Evolutionary conservation across 2,888 invertebrate genomes (phyloP).

Genomic region (Dryocosmus kuriphilus): DNA sequence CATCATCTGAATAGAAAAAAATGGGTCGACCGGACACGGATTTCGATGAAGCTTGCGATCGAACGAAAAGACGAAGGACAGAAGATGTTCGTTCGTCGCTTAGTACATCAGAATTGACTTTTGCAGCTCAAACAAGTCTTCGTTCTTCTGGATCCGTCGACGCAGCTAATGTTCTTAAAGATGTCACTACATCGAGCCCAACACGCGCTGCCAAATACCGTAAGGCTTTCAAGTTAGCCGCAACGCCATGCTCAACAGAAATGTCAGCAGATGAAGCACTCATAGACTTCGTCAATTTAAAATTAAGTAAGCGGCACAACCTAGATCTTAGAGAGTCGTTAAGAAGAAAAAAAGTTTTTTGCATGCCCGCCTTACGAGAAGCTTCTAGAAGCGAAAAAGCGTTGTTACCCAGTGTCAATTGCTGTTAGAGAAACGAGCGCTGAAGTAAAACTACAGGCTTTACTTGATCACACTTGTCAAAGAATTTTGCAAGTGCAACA

Average conservation of each 20-base stretch:
- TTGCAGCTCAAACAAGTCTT: conserved; percentile 44
- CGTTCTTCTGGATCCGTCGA: conserved; percentile 29
- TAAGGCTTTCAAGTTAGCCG: conserved; percentile 37
- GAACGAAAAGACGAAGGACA: neutral
- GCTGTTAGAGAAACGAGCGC: conserved; percentile 51
- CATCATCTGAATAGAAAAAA: neutral
- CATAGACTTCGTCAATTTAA: conserved; percentile 44
- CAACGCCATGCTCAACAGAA: conserved; percentile 33
- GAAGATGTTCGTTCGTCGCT: too few relatives aligned
- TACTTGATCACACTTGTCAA: conserved; percentile 56
- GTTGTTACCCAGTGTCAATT: conserved; percentile 57
- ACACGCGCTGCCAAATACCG: neutral
- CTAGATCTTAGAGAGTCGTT: neutral
- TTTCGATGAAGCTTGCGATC: conserved; percentile 31
- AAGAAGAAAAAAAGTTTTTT: neutral
- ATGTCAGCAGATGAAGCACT: conserved; percentile 46
- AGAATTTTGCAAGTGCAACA: conserved; percentile 52
- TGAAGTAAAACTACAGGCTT: conserved; percentile 56
- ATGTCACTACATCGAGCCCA: too few relatives aligned
- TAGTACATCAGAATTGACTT: conserved; percentile 26
- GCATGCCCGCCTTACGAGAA: neutral
- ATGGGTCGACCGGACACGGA: conserved; percentile 27
- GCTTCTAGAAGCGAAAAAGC: conserved; percentile 48
- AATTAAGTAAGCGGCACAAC: conserved; percentile 36
- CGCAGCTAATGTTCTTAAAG: conserved; percentile 42